Percentiles rank a stretch among this genome's conserved stretches.
Evolutionary conservation across 2,888 invertebrate genomes (phyloP).

Genomic region (Pharmacophagus antenor): DNA sequence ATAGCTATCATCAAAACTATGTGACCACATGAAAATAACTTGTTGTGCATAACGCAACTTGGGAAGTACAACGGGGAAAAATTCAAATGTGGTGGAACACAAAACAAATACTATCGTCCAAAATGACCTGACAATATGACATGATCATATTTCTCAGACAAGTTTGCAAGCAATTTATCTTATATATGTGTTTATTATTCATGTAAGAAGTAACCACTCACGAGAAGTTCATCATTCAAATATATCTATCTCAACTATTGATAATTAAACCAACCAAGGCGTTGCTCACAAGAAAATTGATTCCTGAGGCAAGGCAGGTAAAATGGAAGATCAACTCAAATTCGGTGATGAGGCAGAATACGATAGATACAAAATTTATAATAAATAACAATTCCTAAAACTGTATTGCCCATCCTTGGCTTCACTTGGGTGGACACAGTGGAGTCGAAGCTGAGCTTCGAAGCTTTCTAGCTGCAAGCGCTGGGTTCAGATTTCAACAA

Average conservation of each 20-base stretch:
- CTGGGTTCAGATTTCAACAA: background rate
- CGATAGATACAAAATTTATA: background rate
- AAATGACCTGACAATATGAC: background rate
- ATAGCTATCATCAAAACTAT: too few species aligned
- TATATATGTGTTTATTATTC: too few species aligned
- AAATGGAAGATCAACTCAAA: background rate
- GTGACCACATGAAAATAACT: conserved; percentile 2
- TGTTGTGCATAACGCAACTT: too few species aligned
- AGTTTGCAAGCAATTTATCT: too few species aligned
- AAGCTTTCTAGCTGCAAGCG: too few species aligned
- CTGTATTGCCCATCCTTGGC: background rate
- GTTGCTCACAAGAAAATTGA: background rate
- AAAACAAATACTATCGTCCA: background rate
- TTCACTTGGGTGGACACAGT: background rate
- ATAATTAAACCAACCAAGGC: too few species aligned
- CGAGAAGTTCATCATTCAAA: background rate
- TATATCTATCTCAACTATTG: background rate
- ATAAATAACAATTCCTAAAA: background rate
- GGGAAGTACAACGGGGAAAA: too few species aligned
- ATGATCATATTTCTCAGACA: too few species aligned
- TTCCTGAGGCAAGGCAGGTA: background rate
- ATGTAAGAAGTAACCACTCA: background rate
- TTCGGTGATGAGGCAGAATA: background rate
- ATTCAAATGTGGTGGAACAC: background rate
- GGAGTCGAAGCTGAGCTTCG: too few species aligned